Base-by-base conservation (phyloP, 1,140 invertebrate species). In the Monomorium pharaonis region DNA sequence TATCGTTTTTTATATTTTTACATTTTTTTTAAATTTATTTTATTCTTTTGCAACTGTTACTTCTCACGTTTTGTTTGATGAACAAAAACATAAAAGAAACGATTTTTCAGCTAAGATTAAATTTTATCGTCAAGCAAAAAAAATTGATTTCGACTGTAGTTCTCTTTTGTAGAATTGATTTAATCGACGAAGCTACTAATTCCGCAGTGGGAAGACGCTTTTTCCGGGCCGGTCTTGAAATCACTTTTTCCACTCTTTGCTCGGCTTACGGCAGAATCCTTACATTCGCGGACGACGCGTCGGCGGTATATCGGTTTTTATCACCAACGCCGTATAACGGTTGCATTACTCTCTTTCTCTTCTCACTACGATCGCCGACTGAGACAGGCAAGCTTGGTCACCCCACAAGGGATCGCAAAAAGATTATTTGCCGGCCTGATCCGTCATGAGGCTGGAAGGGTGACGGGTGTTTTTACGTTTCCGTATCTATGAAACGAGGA, bases 391-490 rank as follows among this genome's bases (percentile, higher is more conserved):
- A 74, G 65, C 44, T 21, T 58, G 70, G 54, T 27, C 60, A 70
- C 85, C n/a, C n/a, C 69, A 65, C 21, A 74, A 78, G 72, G 83
- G 76, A 87, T 88, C 58, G 88, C 88, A 91, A 91, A 91, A 91
- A 92, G 86, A 85, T 87, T 88, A 89, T 91, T 91, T 88, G 86
- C 90, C 77, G 77, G 18, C 18, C 87, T 91, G 91, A 91, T 91
- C 90, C 90, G 90, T 91, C 91, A 92, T 87, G 75, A 84, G 69
- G 84, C 37, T 16, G 81, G 86, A 84, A 62, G 77, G 37, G 75
- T 89, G 89, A 89, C 74, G 90, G 76, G 69, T 89, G 90, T 91
- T 91, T 91, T 92, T 87, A 88, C 85, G 84, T 84, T 90, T 88
- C 83, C 80, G 62, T 76, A 86, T 87, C 76, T 74, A 83, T 60